Evolutionary conservation across 1,140 invertebrate genomes (phyloP).

Genomic region (Papilio dardanus): DNA sequence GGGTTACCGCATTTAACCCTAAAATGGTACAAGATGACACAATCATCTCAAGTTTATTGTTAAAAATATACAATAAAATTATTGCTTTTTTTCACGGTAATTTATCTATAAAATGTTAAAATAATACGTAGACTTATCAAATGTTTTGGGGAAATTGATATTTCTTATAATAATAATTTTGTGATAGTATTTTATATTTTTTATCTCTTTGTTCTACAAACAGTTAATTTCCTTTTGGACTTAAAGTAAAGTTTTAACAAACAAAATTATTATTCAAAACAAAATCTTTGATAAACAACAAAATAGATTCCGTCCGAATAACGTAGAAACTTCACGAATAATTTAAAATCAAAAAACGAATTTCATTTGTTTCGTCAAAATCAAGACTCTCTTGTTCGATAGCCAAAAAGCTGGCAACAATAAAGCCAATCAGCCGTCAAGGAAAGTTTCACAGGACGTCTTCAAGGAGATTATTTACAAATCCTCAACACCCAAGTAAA

Average conservation of each 20-base stretch:
- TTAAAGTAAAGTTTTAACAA: not conserved
- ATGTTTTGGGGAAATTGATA: not conserved
- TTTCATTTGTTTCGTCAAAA: conserved; percentile 27
- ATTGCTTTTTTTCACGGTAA: not conserved
- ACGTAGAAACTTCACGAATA: conserved; percentile 34
- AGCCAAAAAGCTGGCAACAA: conserved; percentile 66
- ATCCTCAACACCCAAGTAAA: conserved; percentile 57
- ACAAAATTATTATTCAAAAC: conserved; percentile 5
- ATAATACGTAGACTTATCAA: not conserved
- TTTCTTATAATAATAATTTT: not conserved
- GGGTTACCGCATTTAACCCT: conserved; percentile 65
- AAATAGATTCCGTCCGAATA: not conserved
- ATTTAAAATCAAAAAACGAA: conserved; percentile 31
- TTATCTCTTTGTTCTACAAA: too few species aligned
- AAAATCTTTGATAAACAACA: conserved; percentile 10
- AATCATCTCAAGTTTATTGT: not conserved
- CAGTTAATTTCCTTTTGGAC: not conserved
- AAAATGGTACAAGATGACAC: conserved; percentile 62
- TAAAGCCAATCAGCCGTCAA: conserved; percentile 67
- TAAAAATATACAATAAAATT: not conserved
- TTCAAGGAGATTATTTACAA: conserved; percentile 81
- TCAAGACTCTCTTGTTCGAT: conserved; percentile 40
- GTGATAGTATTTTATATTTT: not conserved
- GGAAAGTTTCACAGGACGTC: conserved; percentile 64
- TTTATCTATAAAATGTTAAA: not conserved